phyloP scores from a whole-genome alignment of 2,888 invertebrate species.

The Acrocera orbiculus region DNA sequence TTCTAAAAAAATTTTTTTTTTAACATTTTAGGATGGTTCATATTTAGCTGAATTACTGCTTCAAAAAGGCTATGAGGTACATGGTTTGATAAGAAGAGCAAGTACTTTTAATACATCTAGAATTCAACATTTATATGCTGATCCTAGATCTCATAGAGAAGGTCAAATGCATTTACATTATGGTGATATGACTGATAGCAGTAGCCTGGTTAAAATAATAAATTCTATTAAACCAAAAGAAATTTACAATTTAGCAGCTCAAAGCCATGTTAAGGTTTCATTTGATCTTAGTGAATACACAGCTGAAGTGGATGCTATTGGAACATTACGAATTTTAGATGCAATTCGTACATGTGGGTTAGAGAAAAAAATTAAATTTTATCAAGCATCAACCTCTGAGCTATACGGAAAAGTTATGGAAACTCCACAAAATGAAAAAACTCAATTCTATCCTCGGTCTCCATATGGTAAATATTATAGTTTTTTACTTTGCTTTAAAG shows the following conservation, averaged over 20 bases:
- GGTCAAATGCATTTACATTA: constrained; percentile 89
- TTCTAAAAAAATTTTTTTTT: constrained; percentile 1
- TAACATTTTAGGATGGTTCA: constrained; percentile 72
- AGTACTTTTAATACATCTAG: constrained; percentile 94
- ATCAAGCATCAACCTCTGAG: constrained; percentile 93
- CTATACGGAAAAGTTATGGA: constrained; percentile 85
- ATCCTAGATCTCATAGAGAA: constrained; percentile 74
- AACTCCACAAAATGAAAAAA: constrained; percentile 83
- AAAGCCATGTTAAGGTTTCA: constrained; percentile 97
- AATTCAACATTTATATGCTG: constrained; percentile 88
- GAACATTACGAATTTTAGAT: constrained; percentile 76
- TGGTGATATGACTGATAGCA: constrained; percentile 97
- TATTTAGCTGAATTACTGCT: constrained; percentile 89
- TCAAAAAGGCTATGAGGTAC: constrained; percentile 83
- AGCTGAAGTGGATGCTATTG: constrained; percentile 93
- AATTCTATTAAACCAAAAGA: constrained; percentile 54
- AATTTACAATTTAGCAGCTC: constrained; percentile 96
- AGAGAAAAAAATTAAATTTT: constrained; percentile 65
- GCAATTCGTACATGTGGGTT: constrained; percentile 80
- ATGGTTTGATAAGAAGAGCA: constrained; percentile 86
- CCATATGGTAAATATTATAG: constrained; percentile 71
- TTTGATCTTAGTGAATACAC: constrained; percentile 98
- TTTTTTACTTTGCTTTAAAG: background rate
- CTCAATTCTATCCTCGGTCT: constrained; percentile 90
- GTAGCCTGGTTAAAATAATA: constrained; percentile 79